Base-by-base conservation (phyloP, 1,140 invertebrate species). In the Sycobia sp. region DNA sequence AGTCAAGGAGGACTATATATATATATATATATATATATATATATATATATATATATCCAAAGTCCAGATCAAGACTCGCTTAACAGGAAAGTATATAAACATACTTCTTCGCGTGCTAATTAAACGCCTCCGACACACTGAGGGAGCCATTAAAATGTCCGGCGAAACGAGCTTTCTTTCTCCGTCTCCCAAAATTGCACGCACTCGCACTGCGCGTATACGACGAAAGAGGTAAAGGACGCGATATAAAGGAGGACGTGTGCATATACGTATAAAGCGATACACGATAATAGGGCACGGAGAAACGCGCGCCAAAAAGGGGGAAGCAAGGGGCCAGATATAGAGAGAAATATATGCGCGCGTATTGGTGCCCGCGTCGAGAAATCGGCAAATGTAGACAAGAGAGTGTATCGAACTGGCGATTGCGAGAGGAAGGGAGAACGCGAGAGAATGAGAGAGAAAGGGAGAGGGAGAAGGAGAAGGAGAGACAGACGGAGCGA, bases 71-170 rank as follows among this genome's bases (percentile, higher is more conserved):
- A n/a, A n/a, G n/a, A n/a, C n/a, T n/a, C n/a, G n/a, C n/a, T n/a
- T n/a, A 2, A 13, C 22, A 36, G 16, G 16, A 25, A 23, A 0
- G 20, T n/a, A 16, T n/a, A 18, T 58, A 58, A 49, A 38, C 41
- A 41, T 23, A 58, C 9, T 11, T 58, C 32, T n/a, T n/a, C n/a
- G 0, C 13, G 43, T 11, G 10, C n/a, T 60, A 60, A 51, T 60
- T 51, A 60, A 47, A 41, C 36, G 27, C 36, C 36, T 59, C 20
- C 36, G 22, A 59, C 25, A 41, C 13, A n/a, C n/a, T n/a, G n/a
- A n/a, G n/a, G n/a, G 11, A 29, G n/a, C 29, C 32, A 29, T 51
- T 59, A 41, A 60, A 51, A 47, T 49, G 57, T 27, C 14, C 14
- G 13, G 25, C 20, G 18, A 34, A 25, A 22, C n/a, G 1, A n/a